phyloP scores from a whole-genome alignment of 2,797 vertebrate genomes.

The Danio kyathit region DNA sequence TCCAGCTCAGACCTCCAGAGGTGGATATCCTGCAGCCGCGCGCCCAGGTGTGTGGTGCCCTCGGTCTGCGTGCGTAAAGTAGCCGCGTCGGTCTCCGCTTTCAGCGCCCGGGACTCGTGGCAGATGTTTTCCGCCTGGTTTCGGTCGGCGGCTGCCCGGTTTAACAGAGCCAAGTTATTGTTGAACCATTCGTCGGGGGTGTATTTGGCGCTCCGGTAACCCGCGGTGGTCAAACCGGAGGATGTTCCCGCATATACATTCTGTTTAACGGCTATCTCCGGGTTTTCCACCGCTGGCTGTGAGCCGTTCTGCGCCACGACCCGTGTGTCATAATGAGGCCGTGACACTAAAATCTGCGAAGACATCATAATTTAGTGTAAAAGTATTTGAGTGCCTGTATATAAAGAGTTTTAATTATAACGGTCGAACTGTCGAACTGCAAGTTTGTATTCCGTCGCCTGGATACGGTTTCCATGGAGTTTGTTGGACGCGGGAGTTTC shows the following conservation, averaged over 20 bases:
- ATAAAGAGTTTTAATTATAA: neutral
- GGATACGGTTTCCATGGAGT: conserved; percentile 54
- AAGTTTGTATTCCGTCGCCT: conserved; percentile 56
- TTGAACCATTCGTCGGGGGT: conserved; percentile 83
- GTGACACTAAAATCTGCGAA: conserved; percentile 68
- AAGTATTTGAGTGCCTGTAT: neutral
- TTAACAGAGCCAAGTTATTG: conserved; percentile 72
- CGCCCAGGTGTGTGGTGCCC: conserved; percentile 76
- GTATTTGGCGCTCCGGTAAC: conserved; percentile 86
- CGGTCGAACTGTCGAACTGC: no score
- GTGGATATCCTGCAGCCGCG: conserved; percentile 82
- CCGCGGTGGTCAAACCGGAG: conserved; percentile 79
- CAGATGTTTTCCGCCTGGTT: conserved; percentile 70
- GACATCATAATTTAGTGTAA: conserved; percentile 64
- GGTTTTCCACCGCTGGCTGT: conserved; percentile 56
- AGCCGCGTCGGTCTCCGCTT: conserved; percentile 58
- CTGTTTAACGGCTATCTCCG: conserved; percentile 59
- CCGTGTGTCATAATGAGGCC: conserved; percentile 68
- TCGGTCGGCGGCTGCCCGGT: conserved; percentile 68
- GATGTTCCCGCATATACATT: conserved; percentile 70
- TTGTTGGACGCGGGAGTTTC: neutral
- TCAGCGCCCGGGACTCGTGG: conserved; percentile 72
- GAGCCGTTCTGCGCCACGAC: conserved; percentile 61
- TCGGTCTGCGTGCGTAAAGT: conserved; percentile 75
- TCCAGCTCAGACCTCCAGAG: conserved; percentile 85